Evolutionary conservation across 37 sponge, comb jelly and placozoan species (phyloP), one percentile per base, ranked within the genome.

Genomic region (Lycopodina hypogea): DNA sequence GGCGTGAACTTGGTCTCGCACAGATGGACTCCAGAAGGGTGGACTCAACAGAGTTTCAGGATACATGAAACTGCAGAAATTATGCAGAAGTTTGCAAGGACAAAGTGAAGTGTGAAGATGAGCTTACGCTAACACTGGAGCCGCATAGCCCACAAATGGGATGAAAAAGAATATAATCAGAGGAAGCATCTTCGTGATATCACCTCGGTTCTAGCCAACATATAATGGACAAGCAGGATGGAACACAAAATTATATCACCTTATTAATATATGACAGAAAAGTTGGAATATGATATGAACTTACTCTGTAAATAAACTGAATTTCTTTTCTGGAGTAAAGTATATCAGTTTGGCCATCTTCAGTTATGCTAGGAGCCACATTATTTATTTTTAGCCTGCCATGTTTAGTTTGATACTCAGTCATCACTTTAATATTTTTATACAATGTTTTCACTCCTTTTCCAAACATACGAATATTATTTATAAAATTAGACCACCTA

Each of bases 71-170:
- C 88, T 88, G 37, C 42, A 72, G 23, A 30, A 39, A 37, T 0
- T 29, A 3, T 37, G 17, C 52, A 48, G 28, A 14, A 65, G 34
- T 14, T 18, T 1, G 38, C 4, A 14, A 74, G 39, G n/a, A 1
- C 8, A 41, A 39, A 35, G 12, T 39, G 0, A 22, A 37, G 22
- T 19, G 59, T 41, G 24, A 17, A 15, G 39, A 64, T 1, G 8
- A 28, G 79, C 90, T 85, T 60, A 90, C 90, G 78, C 90, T 11
- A 90, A 15, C 28, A 90, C 24, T 45, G 89, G 90, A 28, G 69
- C 88, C 35, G 83, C 42, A 60, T 91, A 91, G 17, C 92, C 92
- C 0, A 91, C 21, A 30, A 91, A 58, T 6, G 92, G 92, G 26
- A 91, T 77, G 40, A 77, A 87, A 42, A 91, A 91, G 4, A 91